phyloP scores from a whole-genome alignment of 1,140 invertebrate genomes.

The Pseudomyrmex pallidus region DNA sequence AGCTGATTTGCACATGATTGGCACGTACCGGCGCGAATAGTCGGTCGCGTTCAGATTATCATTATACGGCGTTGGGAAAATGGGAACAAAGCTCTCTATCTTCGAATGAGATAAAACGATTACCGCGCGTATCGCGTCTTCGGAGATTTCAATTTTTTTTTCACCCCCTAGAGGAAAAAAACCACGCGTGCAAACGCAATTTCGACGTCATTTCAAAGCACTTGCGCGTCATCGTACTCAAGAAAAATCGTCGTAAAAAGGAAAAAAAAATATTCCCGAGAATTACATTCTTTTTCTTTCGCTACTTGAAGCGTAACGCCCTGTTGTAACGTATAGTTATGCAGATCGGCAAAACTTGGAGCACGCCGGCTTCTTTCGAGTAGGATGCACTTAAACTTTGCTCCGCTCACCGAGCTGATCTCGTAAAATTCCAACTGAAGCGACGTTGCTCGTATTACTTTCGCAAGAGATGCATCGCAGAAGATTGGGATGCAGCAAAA shows the following conservation, averaged over 20 bases:
- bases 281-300: slow-evolving; percentile 29
- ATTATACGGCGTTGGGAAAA: not conserved
- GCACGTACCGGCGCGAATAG: not conserved
- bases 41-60: not conserved
- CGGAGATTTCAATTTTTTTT: not conserved
- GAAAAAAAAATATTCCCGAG: not conserved
- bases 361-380: slow-evolving; percentile 28
- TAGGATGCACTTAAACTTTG: slow-evolving; percentile 62
- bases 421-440: slow-evolving; percentile 62
- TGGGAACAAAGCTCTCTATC: too few species aligned
- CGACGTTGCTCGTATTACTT: slow-evolving; percentile 52
- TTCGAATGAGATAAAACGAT: not conserved
- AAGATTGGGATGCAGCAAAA: not conserved
- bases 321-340: slow-evolving; percentile 53
- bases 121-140: not conserved
- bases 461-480: slow-evolving; percentile 11
- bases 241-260: not conserved
- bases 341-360: slow-evolving; percentile 41
- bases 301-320: slow-evolving; percentile 24
- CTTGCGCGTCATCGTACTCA: not conserved
- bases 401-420: slow-evolving; percentile 41
- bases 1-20: slow-evolving; percentile 4
- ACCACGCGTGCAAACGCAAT: not conserved
- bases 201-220: not conserved
- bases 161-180: not conserved